Evolutionary conservation across 2,888 invertebrate species (phyloP).

Genomic region (Pterostichus niger): DNA sequence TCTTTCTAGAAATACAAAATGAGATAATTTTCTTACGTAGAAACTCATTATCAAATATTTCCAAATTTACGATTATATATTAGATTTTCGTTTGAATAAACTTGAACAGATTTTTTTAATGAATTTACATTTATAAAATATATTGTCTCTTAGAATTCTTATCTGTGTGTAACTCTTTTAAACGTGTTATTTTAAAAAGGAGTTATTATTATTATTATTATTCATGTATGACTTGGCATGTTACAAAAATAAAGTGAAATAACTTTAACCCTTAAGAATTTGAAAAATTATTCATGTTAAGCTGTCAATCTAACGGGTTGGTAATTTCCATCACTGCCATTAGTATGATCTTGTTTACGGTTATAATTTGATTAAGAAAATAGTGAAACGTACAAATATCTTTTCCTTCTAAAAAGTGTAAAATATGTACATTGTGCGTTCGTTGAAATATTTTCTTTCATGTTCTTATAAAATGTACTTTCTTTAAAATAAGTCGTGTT

Average conservation of each 20-base stretch:
- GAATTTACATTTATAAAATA: no score
- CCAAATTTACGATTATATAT: no score
- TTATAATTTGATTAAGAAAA: slow-evolving; percentile 53
- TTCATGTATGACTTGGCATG: not conserved
- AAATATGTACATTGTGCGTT: slow-evolving; percentile 48
- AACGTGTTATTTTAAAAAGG: no score
- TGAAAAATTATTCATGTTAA: not conserved
- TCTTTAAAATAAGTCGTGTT: slow-evolving; percentile 12
- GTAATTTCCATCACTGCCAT: slow-evolving; percentile 68
- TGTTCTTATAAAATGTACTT: slow-evolving; percentile 27
- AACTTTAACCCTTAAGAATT: slow-evolving; percentile 19
- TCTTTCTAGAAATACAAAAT: no score
- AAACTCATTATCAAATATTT: no score
- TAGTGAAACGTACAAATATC: slow-evolving; percentile 62
- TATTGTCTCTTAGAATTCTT: no score
- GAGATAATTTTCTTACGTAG: no score
- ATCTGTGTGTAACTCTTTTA: no score
- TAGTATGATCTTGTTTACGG: slow-evolving; percentile 61
- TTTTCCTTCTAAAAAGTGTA: slow-evolving; percentile 39
- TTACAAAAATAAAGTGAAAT: not conserved
- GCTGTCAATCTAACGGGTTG: slow-evolving; percentile 6
- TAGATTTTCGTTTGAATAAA: no score
- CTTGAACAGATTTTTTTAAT: no score
- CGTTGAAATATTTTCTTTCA: slow-evolving; percentile 42
- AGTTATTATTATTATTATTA: no score